phyloP scores from a whole-genome alignment of 1,140 invertebrate species.

The Hypsibius dujardini region DNA sequence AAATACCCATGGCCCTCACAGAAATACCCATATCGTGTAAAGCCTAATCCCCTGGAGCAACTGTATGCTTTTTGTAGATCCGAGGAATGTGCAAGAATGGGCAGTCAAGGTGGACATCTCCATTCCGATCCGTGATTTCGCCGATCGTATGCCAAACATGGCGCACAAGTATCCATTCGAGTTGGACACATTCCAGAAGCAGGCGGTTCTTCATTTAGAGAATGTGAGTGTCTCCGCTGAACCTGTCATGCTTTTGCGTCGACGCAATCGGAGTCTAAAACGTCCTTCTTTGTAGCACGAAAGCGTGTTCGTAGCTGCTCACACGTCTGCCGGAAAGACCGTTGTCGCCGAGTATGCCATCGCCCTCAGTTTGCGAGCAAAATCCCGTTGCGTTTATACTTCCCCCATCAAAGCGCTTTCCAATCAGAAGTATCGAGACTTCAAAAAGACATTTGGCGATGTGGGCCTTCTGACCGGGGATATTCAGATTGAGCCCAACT shows the following conservation, averaged over 20 bases:
- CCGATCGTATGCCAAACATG: constrained; percentile 60
- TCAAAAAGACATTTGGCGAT: constrained; percentile 46
- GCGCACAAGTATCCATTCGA: constrained; percentile 78
- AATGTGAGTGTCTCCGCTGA: constrained; percentile 31
- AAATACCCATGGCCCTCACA: too few relatives aligned
- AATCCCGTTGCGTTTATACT: constrained; percentile 52
- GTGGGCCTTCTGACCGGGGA: constrained; percentile 48
- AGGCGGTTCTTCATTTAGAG: constrained; percentile 82
- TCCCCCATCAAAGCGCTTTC: constrained; percentile 98
- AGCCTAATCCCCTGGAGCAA: not conserved
- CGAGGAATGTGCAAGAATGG: constrained; percentile 47
- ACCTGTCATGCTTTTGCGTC: not conserved
- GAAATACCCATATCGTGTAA: too few relatives aligned
- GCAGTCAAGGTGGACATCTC: constrained; percentile 65
- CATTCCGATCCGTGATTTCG: constrained; percentile 58
- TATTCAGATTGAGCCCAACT: constrained; percentile 79
- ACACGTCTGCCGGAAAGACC: constrained; percentile 97
- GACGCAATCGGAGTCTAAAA: not conserved
- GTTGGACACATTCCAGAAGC: constrained; percentile 87
- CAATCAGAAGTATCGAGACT: constrained; percentile 97
- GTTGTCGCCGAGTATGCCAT: constrained; percentile 95
- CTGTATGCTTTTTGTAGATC: not conserved
- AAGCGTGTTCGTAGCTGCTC: constrained; percentile 93
- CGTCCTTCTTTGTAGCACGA: constrained; percentile 38
- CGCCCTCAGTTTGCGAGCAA: constrained; percentile 47